Percentiles rank a stretch among this genome's conserved stretches.
phyloP scores from a whole-genome alignment of 2,888 invertebrate species.

The Lasioglossum lativentre region DNA sequence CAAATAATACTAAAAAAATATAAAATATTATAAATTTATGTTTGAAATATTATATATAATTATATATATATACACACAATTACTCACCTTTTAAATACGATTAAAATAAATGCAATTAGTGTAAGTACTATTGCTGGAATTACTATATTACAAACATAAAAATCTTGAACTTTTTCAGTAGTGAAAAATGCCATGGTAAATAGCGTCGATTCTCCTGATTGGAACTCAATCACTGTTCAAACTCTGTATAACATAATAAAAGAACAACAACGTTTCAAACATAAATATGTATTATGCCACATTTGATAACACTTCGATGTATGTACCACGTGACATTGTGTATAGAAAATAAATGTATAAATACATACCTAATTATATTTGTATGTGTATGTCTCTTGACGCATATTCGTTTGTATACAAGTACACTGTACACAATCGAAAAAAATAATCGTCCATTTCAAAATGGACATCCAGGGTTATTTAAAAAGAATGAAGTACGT shows the following conservation, averaged over 20 bases:
- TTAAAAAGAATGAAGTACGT: not conserved
- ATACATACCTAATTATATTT: not conserved
- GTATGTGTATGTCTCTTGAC: not conserved
- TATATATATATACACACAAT: not conserved
- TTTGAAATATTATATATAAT: not conserved
- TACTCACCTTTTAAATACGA: constrained; percentile 57
- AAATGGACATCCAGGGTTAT: not conserved
- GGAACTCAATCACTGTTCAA: not conserved
- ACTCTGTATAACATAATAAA: not conserved
- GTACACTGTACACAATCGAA: not conserved
- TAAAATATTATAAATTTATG: not conserved
- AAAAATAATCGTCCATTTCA: not conserved
- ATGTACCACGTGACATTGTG: not conserved
- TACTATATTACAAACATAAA: constrained; percentile 42
- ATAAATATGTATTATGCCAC: not conserved
- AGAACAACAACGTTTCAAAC: not conserved
- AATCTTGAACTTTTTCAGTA: constrained; percentile 43
- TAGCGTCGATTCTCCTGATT: not conserved
- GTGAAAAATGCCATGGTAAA: constrained; percentile 37
- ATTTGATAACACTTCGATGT: constrained; percentile 3
- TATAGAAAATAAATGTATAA: not conserved
- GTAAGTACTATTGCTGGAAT: constrained; percentile 49
- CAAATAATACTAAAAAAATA: constrained; percentile 72
- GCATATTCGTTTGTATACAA: not conserved
- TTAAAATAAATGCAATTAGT: constrained; percentile 38